phyloP scores from a whole-genome alignment of 2,113 vertebrate species.

The Petromus typicus region DNA sequence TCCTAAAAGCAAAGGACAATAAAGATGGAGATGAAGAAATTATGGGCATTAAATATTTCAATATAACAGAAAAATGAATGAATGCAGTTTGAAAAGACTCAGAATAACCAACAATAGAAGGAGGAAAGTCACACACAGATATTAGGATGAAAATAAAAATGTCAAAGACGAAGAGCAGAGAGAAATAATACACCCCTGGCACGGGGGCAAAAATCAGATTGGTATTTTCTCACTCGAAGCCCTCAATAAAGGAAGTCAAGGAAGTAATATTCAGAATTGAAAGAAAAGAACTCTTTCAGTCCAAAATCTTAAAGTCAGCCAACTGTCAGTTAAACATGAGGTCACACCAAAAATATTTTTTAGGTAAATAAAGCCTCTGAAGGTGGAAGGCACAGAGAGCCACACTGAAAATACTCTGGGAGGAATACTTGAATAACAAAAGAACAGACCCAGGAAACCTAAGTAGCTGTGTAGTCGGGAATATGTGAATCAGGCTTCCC shows the following conservation, averaged over 20 bases:
- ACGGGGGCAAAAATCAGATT: not conserved
- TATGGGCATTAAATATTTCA: not conserved
- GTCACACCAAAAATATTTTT: conserved; percentile 59
- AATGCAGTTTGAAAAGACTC: not conserved
- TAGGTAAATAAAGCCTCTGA: conserved; percentile 62
- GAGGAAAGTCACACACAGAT: not conserved
- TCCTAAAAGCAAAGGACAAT: not conserved
- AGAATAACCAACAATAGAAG: not conserved
- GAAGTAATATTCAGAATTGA: not conserved
- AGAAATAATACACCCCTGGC: not conserved
- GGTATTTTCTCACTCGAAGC: not conserved
- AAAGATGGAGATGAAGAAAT: not conserved
- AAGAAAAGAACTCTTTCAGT: conserved; percentile 43
- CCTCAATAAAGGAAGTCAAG: not conserved
- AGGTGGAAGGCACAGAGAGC: conserved; percentile 40
- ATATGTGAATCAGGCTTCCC: not conserved
- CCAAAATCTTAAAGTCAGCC: conserved; percentile 30
- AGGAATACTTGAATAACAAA: conserved; percentile 1
- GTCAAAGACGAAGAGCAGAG: not conserved
- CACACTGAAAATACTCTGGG: not conserved
- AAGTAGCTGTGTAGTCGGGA: not conserved
- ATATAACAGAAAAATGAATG: not conserved
- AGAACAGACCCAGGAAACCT: not conserved
- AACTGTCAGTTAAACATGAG: conserved; percentile 47
- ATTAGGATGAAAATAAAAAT: not conserved